Percentiles rank a stretch among this genome's conserved stretches.
phyloP scores from a whole-genome alignment of 2,888 invertebrate species.

The Dasysyrphus tricinctus region DNA sequence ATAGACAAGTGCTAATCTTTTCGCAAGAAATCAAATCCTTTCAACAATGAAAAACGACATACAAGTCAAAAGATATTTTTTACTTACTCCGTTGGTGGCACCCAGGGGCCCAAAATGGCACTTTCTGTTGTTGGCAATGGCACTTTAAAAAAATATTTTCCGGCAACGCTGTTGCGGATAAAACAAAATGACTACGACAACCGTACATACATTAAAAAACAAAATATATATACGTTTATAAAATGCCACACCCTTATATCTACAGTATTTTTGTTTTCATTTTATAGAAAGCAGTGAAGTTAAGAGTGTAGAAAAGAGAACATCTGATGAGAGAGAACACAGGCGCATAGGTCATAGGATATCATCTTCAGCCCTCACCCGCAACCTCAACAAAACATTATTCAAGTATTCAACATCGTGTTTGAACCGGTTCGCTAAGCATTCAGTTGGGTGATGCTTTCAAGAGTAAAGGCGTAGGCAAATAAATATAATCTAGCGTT shows the following conservation, averaged over 20 bases:
- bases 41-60: too few species aligned
- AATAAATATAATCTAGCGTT: background rate
- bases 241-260: constrained; percentile 70
- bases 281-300: constrained; percentile 36
- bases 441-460: background rate
- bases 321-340: constrained; percentile 40
- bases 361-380: constrained; percentile 2
- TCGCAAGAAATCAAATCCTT: too few species aligned
- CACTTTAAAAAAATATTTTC: too few species aligned
- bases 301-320: constrained; percentile 62
- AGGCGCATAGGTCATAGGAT: background rate
- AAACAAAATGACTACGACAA: constrained; percentile 41
- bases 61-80: too few species aligned
- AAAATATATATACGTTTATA: constrained; percentile 29
- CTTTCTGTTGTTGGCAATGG: too few species aligned
- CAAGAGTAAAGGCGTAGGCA: constrained; percentile 13
- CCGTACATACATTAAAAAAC: constrained; percentile 4
- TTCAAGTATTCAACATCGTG: constrained; percentile 6
- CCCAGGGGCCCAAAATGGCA: too few species aligned
- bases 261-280: constrained; percentile 59
- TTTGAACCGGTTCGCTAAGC: background rate
- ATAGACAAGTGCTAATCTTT: too few species aligned
- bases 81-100: too few species aligned
- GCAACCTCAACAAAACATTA: constrained; percentile 3
- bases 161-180: too few species aligned